Evolutionary conservation across 2,888 invertebrate genomes (phyloP).

Genomic region (Petrolisthes manimaculis): DNA sequence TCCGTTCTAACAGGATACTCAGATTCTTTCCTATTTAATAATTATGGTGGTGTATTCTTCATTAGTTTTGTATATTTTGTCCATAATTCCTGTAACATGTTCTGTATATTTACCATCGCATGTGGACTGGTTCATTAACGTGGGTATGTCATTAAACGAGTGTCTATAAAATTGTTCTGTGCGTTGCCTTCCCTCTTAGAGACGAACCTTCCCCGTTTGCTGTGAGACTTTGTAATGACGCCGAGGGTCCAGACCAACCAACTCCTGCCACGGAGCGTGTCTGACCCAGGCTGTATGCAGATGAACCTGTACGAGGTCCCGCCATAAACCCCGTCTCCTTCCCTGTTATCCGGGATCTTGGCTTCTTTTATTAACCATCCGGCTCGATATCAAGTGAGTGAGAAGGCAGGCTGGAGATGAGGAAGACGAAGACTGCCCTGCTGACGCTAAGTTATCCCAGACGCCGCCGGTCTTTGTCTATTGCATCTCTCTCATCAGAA

Average conservation of each 20-base stretch:
- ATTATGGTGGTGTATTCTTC: too few species aligned
- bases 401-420: neutral
- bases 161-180: too few species aligned
- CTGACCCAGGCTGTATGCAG: slow-evolving; percentile 45
- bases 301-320: slow-evolving; percentile 39
- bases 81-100: too few species aligned
- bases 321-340: slow-evolving; percentile 32
- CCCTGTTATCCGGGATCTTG: slow-evolving; percentile 39
- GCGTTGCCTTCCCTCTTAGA: too few species aligned
- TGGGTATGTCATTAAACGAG: too few species aligned
- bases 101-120: too few species aligned
- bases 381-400: slow-evolving; percentile 27
- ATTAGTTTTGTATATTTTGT: too few species aligned
- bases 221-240: too few species aligned
- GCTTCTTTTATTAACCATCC: slow-evolving; percentile 36
- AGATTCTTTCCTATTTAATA: too few species aligned
- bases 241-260: slow-evolving; percentile 1
- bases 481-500: neutral
- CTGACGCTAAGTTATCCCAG: neutral
- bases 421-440: neutral
- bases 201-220: too few species aligned
- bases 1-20: too few species aligned
- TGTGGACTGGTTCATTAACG: too few species aligned
- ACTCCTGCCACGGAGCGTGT: slow-evolving; percentile 39
- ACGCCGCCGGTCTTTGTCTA: neutral